These are phyloP conservation scores for Thysanoteuthis rhombus DNA, from an alignment of 2,888 invertebrate genomes.

Conservation along the genomic window DNA sequence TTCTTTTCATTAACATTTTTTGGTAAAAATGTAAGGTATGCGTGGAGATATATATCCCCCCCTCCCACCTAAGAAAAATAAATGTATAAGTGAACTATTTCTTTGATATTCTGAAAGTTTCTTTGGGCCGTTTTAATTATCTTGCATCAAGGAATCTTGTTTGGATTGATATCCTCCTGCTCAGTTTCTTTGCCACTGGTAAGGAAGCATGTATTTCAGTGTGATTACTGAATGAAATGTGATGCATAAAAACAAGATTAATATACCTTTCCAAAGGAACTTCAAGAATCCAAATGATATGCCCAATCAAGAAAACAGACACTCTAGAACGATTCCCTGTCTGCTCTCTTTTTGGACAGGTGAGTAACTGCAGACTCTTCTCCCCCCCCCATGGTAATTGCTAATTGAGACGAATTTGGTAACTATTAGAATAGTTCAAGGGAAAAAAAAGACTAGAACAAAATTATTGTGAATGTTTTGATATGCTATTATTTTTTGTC, in stretches of 20 bases:
- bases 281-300: neutral
- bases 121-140: neutral
- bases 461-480: neutral
- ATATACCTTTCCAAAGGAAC: neutral
- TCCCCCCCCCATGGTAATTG: neutral
- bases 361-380: neutral
- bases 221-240: too few relatives aligned
- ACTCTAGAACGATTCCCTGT: neutral
- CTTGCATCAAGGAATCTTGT: neutral
- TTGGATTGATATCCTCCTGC: neutral
- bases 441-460: neutral
- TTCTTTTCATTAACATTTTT: constrained; percentile 30
- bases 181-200: neutral
- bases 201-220: neutral
- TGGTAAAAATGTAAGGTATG: constrained; percentile 26
- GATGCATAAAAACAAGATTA: neutral
- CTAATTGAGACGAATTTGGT: neutral
- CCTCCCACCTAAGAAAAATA: neutral
- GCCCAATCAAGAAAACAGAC: neutral
- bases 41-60: neutral
- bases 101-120: neutral
- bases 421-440: neutral
- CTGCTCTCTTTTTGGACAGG: neutral
- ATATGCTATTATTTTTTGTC: neutral
- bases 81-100: neutral